Conservation (phyloP, 2,797 vertebrate genomes). For the Myotis daubentonii region DNA sequence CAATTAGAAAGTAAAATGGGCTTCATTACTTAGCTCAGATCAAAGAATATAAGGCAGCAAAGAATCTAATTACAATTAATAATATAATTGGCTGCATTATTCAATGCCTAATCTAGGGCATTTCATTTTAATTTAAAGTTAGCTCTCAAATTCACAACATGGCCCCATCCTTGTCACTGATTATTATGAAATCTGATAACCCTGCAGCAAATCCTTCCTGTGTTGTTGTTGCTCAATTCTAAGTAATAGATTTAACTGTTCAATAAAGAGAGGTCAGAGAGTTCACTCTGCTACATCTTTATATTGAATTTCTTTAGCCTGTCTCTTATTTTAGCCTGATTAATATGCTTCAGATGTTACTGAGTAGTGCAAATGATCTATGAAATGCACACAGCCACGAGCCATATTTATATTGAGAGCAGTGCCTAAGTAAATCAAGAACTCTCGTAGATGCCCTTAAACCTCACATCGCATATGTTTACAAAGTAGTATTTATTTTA, state of each 20-base stretch:
- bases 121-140: constrained; percentile 81
- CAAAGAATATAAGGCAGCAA: constrained; percentile 75
- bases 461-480: constrained; percentile 21
- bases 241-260: constrained; percentile 76
- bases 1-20: constrained; percentile 80
- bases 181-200: constrained; percentile 64
- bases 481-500: constrained; percentile 64
- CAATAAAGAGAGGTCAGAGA: constrained; percentile 65
- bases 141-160: constrained; percentile 60
- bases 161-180: constrained; percentile 34
- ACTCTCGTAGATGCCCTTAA: constrained; percentile 45
- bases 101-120: constrained; percentile 64
- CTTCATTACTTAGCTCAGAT: constrained; percentile 78
- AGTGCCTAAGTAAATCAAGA: constrained; percentile 64
- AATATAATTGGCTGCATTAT: constrained; percentile 72
- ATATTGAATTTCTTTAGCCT: constrained; percentile 69
- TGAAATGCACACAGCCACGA: constrained; percentile 77
- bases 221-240: constrained; percentile 76
- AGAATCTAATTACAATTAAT: constrained; percentile 81
- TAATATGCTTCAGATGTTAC: constrained; percentile 80
- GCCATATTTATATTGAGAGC: constrained; percentile 65
- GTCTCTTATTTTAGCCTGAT: constrained; percentile 74
- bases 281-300: constrained; percentile 73
- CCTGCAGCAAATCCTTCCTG: constrained; percentile 56
- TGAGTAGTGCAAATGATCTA: constrained; percentile 81